Percentiles rank a stretch among this genome's conserved stretches.
Evolutionary conservation across 2,797 vertebrate species (phyloP).

Genomic region (Furcifer pardalis): DNA sequence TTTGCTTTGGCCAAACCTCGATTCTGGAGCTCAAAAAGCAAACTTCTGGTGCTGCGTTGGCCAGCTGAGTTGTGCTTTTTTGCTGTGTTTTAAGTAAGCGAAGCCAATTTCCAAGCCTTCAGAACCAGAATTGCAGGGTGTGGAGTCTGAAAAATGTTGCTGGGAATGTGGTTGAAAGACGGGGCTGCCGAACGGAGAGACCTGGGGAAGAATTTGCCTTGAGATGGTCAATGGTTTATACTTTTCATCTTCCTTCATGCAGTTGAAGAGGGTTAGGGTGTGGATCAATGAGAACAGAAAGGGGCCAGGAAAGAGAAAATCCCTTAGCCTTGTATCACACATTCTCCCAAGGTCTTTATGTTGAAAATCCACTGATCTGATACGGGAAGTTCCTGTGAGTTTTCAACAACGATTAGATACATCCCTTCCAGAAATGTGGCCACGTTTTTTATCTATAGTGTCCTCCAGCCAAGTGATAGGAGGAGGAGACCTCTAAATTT

Average conservation of each 20-base stretch:
- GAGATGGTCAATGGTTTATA: background rate
- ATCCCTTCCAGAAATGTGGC: background rate
- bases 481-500: background rate
- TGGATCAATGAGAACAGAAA: background rate
- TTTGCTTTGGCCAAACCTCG: too few species aligned
- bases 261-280: background rate
- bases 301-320: too few species aligned
- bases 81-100: background rate
- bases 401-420: background rate
- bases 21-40: too few species aligned
- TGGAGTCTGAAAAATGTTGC: background rate
- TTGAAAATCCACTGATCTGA: background rate
- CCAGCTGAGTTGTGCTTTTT: background rate
- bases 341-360: background rate
- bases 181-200: background rate
- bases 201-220: background rate
- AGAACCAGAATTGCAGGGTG: background rate
- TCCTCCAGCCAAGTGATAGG: background rate
- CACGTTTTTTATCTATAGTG: background rate
- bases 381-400: background rate
- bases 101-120: background rate
- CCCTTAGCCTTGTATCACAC: background rate
- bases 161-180: too few species aligned
- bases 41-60: too few species aligned
- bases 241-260: background rate